Evolutionary conservation across 2,797 vertebrate genomes (phyloP).

Genomic region (Megaceryle alcyon): DNA sequence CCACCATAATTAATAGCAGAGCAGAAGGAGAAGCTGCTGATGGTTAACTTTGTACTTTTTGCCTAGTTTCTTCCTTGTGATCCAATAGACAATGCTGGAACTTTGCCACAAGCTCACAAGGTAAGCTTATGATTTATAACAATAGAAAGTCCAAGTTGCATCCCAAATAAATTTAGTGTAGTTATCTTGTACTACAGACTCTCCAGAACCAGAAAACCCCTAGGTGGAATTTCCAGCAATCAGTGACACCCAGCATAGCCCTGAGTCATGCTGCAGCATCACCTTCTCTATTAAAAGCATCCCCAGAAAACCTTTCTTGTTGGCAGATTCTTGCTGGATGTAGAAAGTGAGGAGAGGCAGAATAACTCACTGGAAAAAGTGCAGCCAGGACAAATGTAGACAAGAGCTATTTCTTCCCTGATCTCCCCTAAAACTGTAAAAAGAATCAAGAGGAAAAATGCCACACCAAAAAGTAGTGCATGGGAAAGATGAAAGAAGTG

Average conservation of each 20-base stretch:
- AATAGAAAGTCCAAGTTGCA: background rate
- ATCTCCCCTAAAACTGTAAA: background rate
- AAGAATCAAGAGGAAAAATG: background rate
- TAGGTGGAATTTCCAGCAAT: slow-evolving; percentile 36
- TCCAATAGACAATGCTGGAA: background rate
- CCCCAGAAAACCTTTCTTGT: background rate
- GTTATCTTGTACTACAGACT: background rate
- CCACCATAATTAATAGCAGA: background rate
- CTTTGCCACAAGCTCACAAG: background rate
- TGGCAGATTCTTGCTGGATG: background rate
- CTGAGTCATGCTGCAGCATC: background rate
- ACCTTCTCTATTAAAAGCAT: background rate
- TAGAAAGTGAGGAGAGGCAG: background rate
- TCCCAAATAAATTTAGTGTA: background rate
- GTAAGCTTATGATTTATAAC: background rate
- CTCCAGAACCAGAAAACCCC: background rate
- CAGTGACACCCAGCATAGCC: background rate
- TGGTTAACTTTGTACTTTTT: background rate
- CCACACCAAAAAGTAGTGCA: background rate
- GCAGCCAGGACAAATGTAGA: background rate
- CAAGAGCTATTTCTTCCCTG: background rate
- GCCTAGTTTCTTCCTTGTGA: background rate
- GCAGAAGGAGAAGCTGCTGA: background rate
- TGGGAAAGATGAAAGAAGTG: background rate
- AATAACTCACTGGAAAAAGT: background rate